Base-by-base conservation (phyloP, 2,888 invertebrate species). In the Conchocele bisecta region DNA sequence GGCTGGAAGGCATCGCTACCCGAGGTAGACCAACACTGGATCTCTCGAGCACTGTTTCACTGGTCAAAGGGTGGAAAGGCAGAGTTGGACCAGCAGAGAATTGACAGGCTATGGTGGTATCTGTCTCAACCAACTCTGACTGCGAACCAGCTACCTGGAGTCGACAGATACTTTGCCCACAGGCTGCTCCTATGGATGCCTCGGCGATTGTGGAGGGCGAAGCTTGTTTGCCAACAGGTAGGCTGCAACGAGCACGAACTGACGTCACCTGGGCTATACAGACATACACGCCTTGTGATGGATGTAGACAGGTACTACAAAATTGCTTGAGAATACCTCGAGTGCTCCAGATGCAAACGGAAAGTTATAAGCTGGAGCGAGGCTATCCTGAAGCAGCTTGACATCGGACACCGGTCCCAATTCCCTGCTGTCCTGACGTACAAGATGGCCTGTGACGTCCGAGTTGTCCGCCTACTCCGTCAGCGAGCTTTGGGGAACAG, bases 401-500 rank as follows among this genome's bases (percentile, higher is more conserved):
- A 79, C 41, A 9, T 59, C 20, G 75, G 69, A 22, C 72, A 72
- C 29, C 68, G 53, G 11, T 2, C 33, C 1, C 63, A 56, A 50
- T 80, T 80, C 28, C 69, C 76, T 11, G 60, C 54, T 39, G 31
- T 74, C 31, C 67, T 78, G 2, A 81, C 80, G 9, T n/a, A 59
- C 20, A 72, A 37, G 41, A 41, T 57, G 26, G 61, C 75, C 11
- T 79, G 82, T 48, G 74, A 77, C 39, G n/a, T 51, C 9, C 42
- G 48, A 11, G 81, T 81, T 1, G 48, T 75, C 3, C 17, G 31
- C 11, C 33, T 76, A 15, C 46, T 82, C 17, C 53, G 76, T 9
- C 53, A 65, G 33, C 53, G 79, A 22, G 61, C 65, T 11, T 50
- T 79, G 5, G 80, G 82, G 11, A 81, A 82, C 68, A 76, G 76